A percentile compares a stretch with the other conserved stretches of the same genome.
Evolutionary conservation across 2,113 vertebrate genomes (phyloP).

Genomic region (Cyanocitta stelleri): DNA sequence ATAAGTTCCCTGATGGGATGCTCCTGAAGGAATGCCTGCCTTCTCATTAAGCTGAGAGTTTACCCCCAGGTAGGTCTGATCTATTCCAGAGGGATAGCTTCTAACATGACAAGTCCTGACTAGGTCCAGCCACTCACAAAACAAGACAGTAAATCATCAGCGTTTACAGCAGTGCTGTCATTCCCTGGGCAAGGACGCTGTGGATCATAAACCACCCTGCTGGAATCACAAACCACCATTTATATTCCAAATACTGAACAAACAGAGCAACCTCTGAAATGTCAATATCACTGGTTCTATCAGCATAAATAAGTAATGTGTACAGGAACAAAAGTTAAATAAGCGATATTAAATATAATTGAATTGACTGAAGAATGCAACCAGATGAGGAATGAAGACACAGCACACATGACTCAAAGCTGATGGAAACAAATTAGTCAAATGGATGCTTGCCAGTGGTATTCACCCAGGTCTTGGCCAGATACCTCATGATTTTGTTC

Average conservation of each 20-base stretch:
- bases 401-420: not conserved
- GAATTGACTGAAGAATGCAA: not conserved
- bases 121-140: not conserved
- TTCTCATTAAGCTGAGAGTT: not conserved
- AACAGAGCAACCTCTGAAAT: not conserved
- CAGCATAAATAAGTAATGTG: not conserved
- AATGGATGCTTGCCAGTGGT: not conserved
- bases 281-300: not conserved
- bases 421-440: constrained; percentile 33
- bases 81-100: not conserved
- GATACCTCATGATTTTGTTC: not conserved
- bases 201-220: not conserved
- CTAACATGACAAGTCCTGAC: not conserved
- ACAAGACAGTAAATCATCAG: constrained; percentile 1
- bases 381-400: not conserved
- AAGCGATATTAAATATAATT: not conserved
- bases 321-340: not conserved
- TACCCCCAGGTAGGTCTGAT: not conserved
- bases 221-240: not conserved
- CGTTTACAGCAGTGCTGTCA: not conserved
- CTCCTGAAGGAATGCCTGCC: not conserved
- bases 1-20: not conserved
- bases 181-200: not conserved
- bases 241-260: not conserved
- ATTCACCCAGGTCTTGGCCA: not conserved